phyloP scores from a whole-genome alignment of 2,113 vertebrate species.

The Megaleporinus macrocephalus region DNA sequence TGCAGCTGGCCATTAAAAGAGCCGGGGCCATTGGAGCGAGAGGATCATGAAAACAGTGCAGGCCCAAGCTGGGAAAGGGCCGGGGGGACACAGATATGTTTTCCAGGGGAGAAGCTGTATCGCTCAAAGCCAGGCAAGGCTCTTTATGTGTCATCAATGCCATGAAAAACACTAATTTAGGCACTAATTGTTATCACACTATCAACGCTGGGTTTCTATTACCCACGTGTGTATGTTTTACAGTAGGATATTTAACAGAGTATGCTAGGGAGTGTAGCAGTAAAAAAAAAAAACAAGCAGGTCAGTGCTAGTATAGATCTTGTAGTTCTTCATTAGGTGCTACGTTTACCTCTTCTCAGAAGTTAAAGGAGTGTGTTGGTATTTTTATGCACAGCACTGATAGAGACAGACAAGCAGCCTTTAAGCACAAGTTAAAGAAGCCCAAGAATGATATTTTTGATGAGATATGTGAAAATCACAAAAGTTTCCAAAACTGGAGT shows the following conservation, averaged over 20 bases:
- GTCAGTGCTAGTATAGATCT: too few species aligned
- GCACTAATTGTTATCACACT: constrained; percentile 32
- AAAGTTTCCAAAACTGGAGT: too few species aligned
- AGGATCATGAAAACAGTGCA: constrained; percentile 61
- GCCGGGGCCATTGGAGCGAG: constrained; percentile 61
- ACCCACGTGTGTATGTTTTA: background rate
- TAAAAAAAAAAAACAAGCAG: too few species aligned
- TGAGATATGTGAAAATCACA: too few species aligned
- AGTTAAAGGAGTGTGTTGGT: too few species aligned
- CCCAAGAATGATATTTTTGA: too few species aligned
- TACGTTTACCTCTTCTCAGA: too few species aligned
- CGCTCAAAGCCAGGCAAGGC: constrained; percentile 45
- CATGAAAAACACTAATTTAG: constrained; percentile 51
- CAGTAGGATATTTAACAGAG: background rate
- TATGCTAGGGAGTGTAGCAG: too few species aligned
- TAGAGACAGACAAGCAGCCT: too few species aligned
- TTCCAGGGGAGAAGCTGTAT: constrained; percentile 67
- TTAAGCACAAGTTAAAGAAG: too few species aligned
- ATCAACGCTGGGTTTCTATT: background rate
- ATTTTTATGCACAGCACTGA: too few species aligned
- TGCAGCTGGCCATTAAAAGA: constrained; percentile 73
- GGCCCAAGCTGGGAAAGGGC: constrained; percentile 67
- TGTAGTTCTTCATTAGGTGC: too few species aligned
- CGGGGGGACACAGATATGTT: constrained; percentile 68
- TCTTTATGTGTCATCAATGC: constrained; percentile 52